Conservation (phyloP, 1,140 invertebrate species). For the Steinernema khuongi region DNA sequence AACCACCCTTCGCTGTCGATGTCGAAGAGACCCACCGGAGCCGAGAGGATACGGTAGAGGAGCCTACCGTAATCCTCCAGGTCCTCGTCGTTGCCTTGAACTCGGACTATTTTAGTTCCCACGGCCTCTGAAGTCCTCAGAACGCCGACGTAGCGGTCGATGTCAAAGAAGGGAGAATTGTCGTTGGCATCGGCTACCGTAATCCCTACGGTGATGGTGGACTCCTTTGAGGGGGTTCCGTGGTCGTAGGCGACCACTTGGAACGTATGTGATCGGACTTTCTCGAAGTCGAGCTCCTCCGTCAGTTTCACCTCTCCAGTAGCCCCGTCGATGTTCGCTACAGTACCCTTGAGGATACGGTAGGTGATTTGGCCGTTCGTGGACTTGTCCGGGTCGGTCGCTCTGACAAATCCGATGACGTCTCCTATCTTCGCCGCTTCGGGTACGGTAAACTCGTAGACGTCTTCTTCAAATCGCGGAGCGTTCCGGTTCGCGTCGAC, state of each 20-base stretch:
- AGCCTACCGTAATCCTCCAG: not conserved
- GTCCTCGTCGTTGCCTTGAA: not conserved
- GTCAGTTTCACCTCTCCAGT: not conserved
- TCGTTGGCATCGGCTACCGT: slow-evolving; percentile 83
- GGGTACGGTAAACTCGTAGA: not conserved
- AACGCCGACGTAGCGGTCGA: not conserved
- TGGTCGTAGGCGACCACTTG: slow-evolving; percentile 77
- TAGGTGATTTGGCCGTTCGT: not conserved
- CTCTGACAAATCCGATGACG: not conserved
- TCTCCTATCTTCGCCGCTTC: not conserved
- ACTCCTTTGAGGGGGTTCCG: slow-evolving; percentile 74
- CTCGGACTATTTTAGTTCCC: not conserved
- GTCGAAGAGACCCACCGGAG: not conserved
- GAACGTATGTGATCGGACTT: slow-evolving; percentile 69
- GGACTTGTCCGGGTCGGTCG: not conserved
- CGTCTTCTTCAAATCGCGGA: slow-evolving; percentile 68
- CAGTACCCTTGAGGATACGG: not conserved
- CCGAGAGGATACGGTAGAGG: not conserved
- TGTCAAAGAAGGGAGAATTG: slow-evolving; percentile 64
- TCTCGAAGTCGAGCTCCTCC: slow-evolving; percentile 71
- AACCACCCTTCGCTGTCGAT: not conserved
- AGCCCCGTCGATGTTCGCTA: not conserved
- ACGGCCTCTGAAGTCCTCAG: not conserved
- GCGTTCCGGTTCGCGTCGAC: slow-evolving; percentile 83
- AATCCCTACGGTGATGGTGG: slow-evolving; percentile 68